These are phyloP conservation scores for Catonia carolina DNA, from an alignment of 2,888 invertebrate genomes.

Conservation along the genomic window DNA sequence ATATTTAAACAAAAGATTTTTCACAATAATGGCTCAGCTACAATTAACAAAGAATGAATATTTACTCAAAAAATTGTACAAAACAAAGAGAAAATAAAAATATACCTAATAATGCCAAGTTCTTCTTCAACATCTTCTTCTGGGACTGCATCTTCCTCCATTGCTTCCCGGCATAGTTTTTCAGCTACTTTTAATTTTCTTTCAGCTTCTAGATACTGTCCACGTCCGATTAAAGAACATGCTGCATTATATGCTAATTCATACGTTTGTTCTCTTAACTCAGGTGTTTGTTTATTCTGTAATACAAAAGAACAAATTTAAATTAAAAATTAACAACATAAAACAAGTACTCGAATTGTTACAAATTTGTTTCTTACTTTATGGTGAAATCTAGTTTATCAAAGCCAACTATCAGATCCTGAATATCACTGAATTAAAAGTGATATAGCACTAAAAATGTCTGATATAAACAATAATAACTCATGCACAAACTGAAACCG, in stretches of 20 bases:
- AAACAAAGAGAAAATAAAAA: too few species aligned
- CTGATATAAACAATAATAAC: too few species aligned
- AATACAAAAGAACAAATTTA: slow-evolving; percentile 19
- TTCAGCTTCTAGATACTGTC: slow-evolving; percentile 67
- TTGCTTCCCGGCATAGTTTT: slow-evolving; percentile 71
- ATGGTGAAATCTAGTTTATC: neutral
- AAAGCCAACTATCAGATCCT: too few species aligned
- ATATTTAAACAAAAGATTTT: too few species aligned
- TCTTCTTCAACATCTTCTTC: slow-evolving; percentile 95
- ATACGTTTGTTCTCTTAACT: slow-evolving; percentile 65
- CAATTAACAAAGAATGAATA: too few species aligned
- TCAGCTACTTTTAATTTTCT: slow-evolving; percentile 76
- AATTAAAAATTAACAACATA: neutral
- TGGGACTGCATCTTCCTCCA: slow-evolving; percentile 82
- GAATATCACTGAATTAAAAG: too few species aligned
- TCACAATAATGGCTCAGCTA: too few species aligned
- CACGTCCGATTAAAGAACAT: slow-evolving; percentile 68
- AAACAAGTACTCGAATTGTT: slow-evolving; percentile 16
- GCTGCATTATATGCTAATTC: slow-evolving; percentile 90
- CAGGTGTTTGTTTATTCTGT: slow-evolving; percentile 49
- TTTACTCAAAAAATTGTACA: too few species aligned
- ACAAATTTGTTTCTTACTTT: slow-evolving; percentile 10
- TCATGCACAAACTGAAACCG: too few species aligned
- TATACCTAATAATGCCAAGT: slow-evolving; percentile 80
- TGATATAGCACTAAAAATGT: too few species aligned